phyloP scores from a whole-genome alignment of 2,113 vertebrate species.

The Phasianus colchicus region DNA sequence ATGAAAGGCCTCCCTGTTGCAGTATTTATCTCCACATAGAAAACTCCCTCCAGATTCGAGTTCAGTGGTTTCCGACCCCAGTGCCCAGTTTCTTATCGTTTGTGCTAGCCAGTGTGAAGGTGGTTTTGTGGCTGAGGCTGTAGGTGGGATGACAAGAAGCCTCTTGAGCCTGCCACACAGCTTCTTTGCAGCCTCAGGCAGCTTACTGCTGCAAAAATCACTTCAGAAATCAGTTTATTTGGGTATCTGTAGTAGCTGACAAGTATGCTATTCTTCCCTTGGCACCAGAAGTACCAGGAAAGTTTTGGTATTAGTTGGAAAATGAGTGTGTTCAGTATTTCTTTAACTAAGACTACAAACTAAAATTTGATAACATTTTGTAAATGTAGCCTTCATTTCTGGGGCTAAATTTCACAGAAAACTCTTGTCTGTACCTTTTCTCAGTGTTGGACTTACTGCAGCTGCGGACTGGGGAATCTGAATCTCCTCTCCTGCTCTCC shows the following conservation, averaged over 20 bases:
- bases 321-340: neutral
- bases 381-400: neutral
- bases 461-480: neutral
- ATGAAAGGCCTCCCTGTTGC: neutral
- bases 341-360: neutral
- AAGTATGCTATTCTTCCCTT: neutral
- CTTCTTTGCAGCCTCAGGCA: neutral
- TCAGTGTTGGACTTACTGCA: neutral
- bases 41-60: neutral
- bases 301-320: neutral
- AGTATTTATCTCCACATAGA: neutral
- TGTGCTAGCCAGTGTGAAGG: neutral
- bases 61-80: neutral
- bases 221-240: neutral
- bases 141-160: accelerated
- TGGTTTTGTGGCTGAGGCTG: neutral
- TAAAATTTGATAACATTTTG: neutral
- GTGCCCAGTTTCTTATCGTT: neutral
- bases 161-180: neutral
- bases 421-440: neutral
- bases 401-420: neutral
- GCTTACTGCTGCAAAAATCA: neutral
- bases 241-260: neutral
- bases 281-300: neutral
- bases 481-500: neutral